Conservation (phyloP, 2,888 invertebrate species). For the Plusia festucae region DNA sequence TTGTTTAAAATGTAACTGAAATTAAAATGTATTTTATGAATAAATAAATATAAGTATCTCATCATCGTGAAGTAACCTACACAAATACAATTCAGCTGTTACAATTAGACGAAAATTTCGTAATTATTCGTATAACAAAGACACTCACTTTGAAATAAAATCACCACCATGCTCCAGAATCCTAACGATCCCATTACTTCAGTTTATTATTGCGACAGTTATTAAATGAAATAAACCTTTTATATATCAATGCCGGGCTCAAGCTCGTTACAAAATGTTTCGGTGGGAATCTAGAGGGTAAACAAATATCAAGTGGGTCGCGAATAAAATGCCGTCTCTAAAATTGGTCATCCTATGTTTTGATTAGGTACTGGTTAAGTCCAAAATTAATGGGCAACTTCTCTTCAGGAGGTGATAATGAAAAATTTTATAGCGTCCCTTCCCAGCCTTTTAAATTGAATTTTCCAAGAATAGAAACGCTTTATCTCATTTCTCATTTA, state of each 20-base stretch:
- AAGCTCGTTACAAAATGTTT: constrained; percentile 54
- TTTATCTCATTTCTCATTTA: constrained; percentile 64
- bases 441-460: constrained; percentile 72
- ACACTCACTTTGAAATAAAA: constrained; percentile 81
- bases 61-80: background rate
- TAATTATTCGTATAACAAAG: constrained; percentile 21
- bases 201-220: constrained; percentile 48
- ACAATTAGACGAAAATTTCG: constrained; percentile 11
- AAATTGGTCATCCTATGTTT: constrained; percentile 71
- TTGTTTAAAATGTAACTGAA: too few relatives aligned
- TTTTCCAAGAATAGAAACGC: constrained; percentile 68
- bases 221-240: constrained; percentile 44
- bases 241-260: constrained; percentile 29
- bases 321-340: constrained; percentile 68
- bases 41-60: too few relatives aligned
- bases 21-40: background rate
- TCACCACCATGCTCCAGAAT: constrained; percentile 73
- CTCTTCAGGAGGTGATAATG: constrained; percentile 74
- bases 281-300: constrained; percentile 62
- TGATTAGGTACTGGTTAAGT: constrained; percentile 77
- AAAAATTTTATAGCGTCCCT: constrained; percentile 77
- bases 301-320: constrained; percentile 78
- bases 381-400: constrained; percentile 76
- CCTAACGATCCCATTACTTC: constrained; percentile 72
- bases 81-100: background rate